Evolutionary conservation across 2,888 invertebrate species (phyloP).

Genomic region (Cantharis rufa): DNA sequence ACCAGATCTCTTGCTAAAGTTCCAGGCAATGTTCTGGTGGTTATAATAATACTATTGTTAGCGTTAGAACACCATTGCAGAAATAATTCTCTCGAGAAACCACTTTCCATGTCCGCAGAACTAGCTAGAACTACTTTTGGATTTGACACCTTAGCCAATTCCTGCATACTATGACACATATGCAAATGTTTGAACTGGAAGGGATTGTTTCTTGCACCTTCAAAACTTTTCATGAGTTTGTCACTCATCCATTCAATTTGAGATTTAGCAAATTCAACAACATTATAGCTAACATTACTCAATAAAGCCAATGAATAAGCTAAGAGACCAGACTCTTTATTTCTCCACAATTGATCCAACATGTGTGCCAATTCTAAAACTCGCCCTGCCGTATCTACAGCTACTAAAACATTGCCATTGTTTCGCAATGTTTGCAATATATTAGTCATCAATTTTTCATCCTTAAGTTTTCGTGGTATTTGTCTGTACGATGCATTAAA

Average conservation of each 20-base stretch:
- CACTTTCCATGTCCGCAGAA: conserved; percentile 92
- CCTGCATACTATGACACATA: conserved; percentile 88
- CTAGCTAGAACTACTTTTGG: conserved; percentile 96
- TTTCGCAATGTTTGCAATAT: conserved; percentile 91
- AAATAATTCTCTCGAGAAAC: conserved; percentile 93
- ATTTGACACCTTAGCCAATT: conserved; percentile 83
- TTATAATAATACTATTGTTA: conserved; percentile 93
- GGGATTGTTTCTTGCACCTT: conserved; percentile 90
- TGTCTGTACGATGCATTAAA: conserved; percentile 95
- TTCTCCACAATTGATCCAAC: conserved; percentile 92
- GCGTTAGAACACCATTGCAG: conserved; percentile 90
- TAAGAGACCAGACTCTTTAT: conserved; percentile 92
- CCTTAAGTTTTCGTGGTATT: conserved; percentile 84
- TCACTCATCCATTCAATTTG: conserved; percentile 99
- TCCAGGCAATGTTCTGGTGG: conserved; percentile 81
- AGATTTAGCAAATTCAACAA: conserved; percentile 98
- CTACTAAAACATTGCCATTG: conserved; percentile 93
- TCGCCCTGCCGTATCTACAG: conserved; percentile 95
- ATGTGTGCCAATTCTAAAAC: conserved; percentile 96
- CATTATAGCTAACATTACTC: conserved; percentile 97
- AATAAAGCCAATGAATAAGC: conserved; percentile 92
- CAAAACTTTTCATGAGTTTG: conserved; percentile 90
- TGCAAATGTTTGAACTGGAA: conserved; percentile 94
- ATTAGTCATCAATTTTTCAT: conserved; percentile 96
- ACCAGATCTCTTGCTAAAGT: conserved; percentile 79